A percentile compares a stretch with the other conserved stretches of the same genome.
These are phyloP conservation scores for Crenichthys baileyi DNA, from an alignment of 2,797 vertebrate species.

Conservation along the genomic window DNA sequence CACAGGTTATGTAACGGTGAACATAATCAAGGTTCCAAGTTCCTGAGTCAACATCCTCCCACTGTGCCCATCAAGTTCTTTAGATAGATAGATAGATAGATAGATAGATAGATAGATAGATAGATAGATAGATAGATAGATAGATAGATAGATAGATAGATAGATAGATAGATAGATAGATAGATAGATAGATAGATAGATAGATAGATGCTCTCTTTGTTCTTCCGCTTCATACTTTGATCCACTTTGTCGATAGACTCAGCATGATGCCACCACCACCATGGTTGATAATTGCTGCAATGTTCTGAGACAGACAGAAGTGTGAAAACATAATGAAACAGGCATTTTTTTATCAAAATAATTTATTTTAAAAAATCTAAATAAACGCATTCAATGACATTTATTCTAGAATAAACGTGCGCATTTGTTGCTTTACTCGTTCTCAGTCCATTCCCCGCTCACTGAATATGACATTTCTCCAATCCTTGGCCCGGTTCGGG, in stretches of 20 bases:
- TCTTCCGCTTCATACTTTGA: too few species aligned
- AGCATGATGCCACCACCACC: background rate
- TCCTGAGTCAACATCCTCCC: slow-evolving; percentile 62
- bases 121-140: slow-evolving; percentile 19
- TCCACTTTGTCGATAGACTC: background rate
- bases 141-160: slow-evolving; percentile 39
- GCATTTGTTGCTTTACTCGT: background rate
- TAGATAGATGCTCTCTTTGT: slow-evolving; percentile 11
- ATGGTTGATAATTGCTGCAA: background rate
- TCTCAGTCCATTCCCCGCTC: slow-evolving; percentile 24
- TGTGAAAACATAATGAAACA: background rate
- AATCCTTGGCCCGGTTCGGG: slow-evolving; percentile 56
- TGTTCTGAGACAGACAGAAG: background rate
- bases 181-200: slow-evolving; percentile 20
- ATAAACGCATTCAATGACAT: background rate
- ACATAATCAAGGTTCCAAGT: slow-evolving; percentile 27
- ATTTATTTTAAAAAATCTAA: slow-evolving; percentile 49
- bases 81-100: slow-evolving; percentile 15
- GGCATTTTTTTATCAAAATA: slow-evolving; percentile 11
- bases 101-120: slow-evolving; percentile 39
- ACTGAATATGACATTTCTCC: slow-evolving; percentile 78
- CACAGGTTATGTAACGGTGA: slow-evolving; percentile 47
- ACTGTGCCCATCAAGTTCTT: slow-evolving; percentile 22
- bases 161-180: slow-evolving; percentile 30
- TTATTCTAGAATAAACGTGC: background rate